phyloP scores from a whole-genome alignment of 2,113 vertebrate species.

The Paradisaea rubra region DNA sequence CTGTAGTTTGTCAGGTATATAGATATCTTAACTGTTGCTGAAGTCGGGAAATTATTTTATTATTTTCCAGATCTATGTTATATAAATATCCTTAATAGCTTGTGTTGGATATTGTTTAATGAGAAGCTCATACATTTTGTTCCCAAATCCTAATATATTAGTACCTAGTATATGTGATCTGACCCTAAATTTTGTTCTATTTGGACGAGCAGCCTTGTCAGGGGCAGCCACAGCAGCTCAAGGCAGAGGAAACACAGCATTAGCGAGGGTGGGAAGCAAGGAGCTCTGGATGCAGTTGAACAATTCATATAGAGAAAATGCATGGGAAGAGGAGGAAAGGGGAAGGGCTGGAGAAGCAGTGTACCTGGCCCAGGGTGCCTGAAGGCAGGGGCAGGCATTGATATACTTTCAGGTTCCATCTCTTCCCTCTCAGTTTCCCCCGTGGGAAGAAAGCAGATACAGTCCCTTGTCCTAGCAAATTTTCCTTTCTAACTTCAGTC shows the following conservation, averaged over 20 bases:
- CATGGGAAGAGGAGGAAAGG: not conserved
- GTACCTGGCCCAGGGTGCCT: not conserved
- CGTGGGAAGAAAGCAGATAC: not conserved
- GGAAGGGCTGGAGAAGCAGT: not conserved
- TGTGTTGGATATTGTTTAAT: not conserved
- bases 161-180: not conserved
- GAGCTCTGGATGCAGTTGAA: not conserved
- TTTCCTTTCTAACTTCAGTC: not conserved
- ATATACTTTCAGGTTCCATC: not conserved
- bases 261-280: rapidly evolving
- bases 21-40: not conserved
- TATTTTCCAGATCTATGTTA: not conserved
- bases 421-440: not conserved
- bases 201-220: rapidly evolving
- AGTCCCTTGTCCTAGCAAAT: not conserved
- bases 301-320: rapidly evolving
- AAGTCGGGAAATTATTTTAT: rapidly evolving
- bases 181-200: not conserved
- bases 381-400: no score
- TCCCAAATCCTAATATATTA: not conserved
- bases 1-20: not conserved
- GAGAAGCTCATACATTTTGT: not conserved
- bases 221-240: not conserved
- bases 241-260: not conserved
- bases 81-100: not conserved